Conservation (phyloP, 2,797 vertebrate genomes). For the Moxostoma hubbsi region DNA sequence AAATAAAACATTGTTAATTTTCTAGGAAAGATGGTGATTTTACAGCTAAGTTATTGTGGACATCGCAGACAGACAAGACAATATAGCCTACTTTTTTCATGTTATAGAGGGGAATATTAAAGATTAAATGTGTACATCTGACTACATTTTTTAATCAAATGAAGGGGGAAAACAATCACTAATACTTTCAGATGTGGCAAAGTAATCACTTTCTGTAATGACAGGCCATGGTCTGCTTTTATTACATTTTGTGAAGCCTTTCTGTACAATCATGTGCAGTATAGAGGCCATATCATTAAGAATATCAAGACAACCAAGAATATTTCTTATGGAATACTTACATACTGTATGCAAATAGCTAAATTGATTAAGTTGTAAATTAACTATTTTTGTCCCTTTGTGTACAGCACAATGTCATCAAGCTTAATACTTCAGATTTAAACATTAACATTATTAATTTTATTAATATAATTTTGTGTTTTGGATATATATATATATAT, state of each 20-base stretch:
- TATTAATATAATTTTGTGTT: background rate
- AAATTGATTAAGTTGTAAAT: background rate
- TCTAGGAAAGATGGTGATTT: background rate
- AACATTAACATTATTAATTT: background rate
- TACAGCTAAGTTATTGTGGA: slow-evolving; percentile 10
- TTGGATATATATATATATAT: no score
- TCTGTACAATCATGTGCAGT: slow-evolving; percentile 40
- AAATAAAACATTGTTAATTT: slow-evolving; percentile 1
- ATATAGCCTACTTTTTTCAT: background rate
- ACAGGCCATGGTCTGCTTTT: background rate
- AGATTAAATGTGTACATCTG: background rate
- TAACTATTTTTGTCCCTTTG: slow-evolving; percentile 11
- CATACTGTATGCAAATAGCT: background rate
- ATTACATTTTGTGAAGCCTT: slow-evolving; percentile 1
- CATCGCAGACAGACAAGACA: slow-evolving; percentile 2
- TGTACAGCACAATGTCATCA: slow-evolving; percentile 2
- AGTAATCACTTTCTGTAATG: background rate
- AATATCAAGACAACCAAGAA: background rate
- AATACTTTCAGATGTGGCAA: background rate
- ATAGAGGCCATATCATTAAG: slow-evolving; percentile 36
- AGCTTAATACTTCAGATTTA: background rate
- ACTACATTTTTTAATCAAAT: background rate
- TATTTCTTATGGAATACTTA: slow-evolving; percentile 3
- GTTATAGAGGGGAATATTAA: background rate
- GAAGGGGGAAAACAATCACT: background rate